These are phyloP conservation scores for Hiodon tergisus DNA, from an alignment of 2,113 vertebrate genomes.

Conservation along the genomic window DNA sequence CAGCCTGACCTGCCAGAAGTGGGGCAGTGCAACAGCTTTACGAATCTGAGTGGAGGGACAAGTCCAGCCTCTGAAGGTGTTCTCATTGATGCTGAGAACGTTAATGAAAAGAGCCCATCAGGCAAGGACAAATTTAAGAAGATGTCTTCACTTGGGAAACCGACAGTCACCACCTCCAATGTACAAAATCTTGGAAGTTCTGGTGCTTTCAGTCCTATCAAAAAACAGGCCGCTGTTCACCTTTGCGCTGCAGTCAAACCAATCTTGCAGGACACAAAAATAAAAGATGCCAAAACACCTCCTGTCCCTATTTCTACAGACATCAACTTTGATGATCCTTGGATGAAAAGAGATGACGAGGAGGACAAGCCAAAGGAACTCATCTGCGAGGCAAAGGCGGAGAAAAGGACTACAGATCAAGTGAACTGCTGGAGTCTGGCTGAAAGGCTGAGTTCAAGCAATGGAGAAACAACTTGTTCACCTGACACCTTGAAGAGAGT, in stretches of 20 bases:
- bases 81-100: slow-evolving; percentile 56
- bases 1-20: slow-evolving; percentile 53
- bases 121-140: slow-evolving; percentile 67
- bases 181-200: slow-evolving; percentile 56
- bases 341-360: slow-evolving; percentile 78
- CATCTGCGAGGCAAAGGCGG: slow-evolving; percentile 44
- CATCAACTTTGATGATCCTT: slow-evolving; percentile 85
- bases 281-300: slow-evolving; percentile 55
- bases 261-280: slow-evolving; percentile 46
- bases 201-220: slow-evolving; percentile 74
- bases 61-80: slow-evolving; percentile 58
- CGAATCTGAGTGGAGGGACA: slow-evolving; percentile 42
- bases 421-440: slow-evolving; percentile 36
- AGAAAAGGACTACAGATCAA: slow-evolving; percentile 49
- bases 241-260: slow-evolving; percentile 77
- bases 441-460: slow-evolving; percentile 65
- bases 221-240: slow-evolving; percentile 55
- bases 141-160: slow-evolving; percentile 74
- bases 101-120: slow-evolving; percentile 51
- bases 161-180: slow-evolving; percentile 72
- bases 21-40: slow-evolving; percentile 37
- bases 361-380: slow-evolving; percentile 46
- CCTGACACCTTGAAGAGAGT: slow-evolving; percentile 73
- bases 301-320: slow-evolving; percentile 58
- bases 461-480: slow-evolving; percentile 64